These are phyloP conservation scores for Paracanthobrama guichenoti DNA, from an alignment of 2,113 vertebrate species.

Conservation along the genomic window DNA sequence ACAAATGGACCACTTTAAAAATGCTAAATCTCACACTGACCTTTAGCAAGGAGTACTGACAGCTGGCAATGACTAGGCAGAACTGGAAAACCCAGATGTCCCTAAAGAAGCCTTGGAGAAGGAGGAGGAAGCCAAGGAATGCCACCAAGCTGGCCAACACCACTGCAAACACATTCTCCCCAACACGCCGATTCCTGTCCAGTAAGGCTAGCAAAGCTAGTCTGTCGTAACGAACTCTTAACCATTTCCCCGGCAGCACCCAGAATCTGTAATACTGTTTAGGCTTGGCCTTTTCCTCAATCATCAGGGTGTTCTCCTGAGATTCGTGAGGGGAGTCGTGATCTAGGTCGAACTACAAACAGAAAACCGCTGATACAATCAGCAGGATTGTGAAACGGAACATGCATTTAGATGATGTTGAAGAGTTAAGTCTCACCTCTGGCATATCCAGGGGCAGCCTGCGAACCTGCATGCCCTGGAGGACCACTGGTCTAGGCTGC, in stretches of 20 bases:
- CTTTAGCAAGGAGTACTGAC: constrained; percentile 81
- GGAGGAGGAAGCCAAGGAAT: constrained; percentile 77
- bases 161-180: constrained; percentile 76
- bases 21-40: constrained; percentile 56
- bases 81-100: constrained; percentile 84
- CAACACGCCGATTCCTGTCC: constrained; percentile 74
- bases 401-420: neutral
- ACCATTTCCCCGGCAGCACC: constrained; percentile 79
- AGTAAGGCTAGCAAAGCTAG: constrained; percentile 77
- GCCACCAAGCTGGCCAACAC: constrained; percentile 76
- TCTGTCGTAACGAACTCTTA: constrained; percentile 77
- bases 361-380: neutral
- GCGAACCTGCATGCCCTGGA: constrained; percentile 92
- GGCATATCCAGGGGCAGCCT: constrained; percentile 87
- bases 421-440: constrained; percentile 66
- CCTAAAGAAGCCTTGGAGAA: constrained; percentile 78
- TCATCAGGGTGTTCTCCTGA: constrained; percentile 91
- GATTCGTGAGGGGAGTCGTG: constrained; percentile 90
- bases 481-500: constrained; percentile 82
- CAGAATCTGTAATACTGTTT: constrained; percentile 81
- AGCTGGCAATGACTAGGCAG: constrained; percentile 81
- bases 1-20: neutral
- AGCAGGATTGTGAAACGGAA: neutral
- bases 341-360: constrained; percentile 84
- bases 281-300: constrained; percentile 81